Evolutionary conservation across 2,888 invertebrate species (phyloP).

Genomic region (Strigamia crassipes): DNA sequence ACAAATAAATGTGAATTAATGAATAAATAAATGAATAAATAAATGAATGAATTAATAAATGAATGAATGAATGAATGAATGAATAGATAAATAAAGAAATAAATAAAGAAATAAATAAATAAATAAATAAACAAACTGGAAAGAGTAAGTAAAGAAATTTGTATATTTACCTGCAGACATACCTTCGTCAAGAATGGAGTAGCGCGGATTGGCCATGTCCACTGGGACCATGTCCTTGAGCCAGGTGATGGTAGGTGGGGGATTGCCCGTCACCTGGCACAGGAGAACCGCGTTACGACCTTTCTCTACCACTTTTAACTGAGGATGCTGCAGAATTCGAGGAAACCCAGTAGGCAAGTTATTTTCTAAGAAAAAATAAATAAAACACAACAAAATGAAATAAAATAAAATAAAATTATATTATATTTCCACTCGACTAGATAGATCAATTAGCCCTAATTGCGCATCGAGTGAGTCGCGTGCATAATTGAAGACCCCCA

Average conservation of each 20-base stretch:
- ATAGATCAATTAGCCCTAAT: background rate
- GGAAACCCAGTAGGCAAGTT: slow-evolving; percentile 93
- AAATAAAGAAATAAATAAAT: background rate
- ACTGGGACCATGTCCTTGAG: slow-evolving; percentile 89
- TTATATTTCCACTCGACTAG: background rate
- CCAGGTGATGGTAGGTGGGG: slow-evolving; percentile 82
- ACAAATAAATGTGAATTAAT: no score
- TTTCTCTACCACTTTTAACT: slow-evolving; percentile 93
- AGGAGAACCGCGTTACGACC: slow-evolving; percentile 87
- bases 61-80: no score
- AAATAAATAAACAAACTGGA: background rate
- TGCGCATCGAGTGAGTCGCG: background rate
- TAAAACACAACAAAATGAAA: no score
- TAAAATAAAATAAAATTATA: slow-evolving; percentile 39
- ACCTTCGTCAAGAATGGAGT: slow-evolving; percentile 79
- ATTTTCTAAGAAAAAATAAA: slow-evolving; percentile 67
- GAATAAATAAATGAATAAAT: no score
- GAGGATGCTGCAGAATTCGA: slow-evolving; percentile 81
- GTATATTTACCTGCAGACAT: slow-evolving; percentile 53
- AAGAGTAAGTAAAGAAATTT: slow-evolving; percentile 1
- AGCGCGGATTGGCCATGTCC: slow-evolving; percentile 79
- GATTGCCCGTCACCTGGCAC: slow-evolving; percentile 86
- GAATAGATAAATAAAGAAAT: no score
- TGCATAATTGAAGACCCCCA: background rate
- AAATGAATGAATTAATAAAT: no score